A percentile compares a stretch with the other conserved stretches of the same genome.
phyloP scores from a whole-genome alignment of 2,888 invertebrate genomes.

The Pterobdella sp. region DNA sequence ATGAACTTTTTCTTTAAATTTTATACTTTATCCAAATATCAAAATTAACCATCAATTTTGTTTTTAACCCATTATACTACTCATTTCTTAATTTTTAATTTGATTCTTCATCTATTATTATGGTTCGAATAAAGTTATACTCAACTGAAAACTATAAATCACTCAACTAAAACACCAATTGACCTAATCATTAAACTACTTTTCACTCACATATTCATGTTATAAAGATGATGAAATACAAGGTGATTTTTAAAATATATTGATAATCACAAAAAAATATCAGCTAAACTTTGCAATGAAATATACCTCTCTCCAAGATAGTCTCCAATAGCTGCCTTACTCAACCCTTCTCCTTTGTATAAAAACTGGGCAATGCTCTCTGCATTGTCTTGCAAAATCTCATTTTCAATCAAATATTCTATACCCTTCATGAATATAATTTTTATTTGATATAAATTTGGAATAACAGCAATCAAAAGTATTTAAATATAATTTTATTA shows the following conservation, averaged over 20 bases:
- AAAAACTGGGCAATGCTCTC: conserved; percentile 39
- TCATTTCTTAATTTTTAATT: no score
- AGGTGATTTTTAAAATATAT: not conserved
- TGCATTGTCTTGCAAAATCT: conserved; percentile 61
- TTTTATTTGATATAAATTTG: not conserved
- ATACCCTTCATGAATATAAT: conserved; percentile 61
- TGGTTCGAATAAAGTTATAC: no score
- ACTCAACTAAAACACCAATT: no score
- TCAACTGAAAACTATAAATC: no score
- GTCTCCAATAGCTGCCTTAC: conserved; percentile 96
- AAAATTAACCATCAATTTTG: no score
- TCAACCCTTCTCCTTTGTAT: conserved; percentile 84
- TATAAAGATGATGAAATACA: no score
- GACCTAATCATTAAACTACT: no score
- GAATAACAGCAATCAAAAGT: not conserved
- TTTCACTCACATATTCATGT: no score
- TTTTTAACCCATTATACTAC: no score
- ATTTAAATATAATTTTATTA: not conserved
- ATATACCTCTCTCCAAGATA: conserved; percentile 79
- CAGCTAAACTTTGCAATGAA: not conserved
- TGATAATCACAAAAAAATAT: not conserved
- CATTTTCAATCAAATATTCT: conserved; percentile 89
- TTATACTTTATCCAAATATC: no score
- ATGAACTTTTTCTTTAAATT: no score
- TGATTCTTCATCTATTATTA: no score